Base-by-base conservation (phyloP, 2,797 vertebrate species). In the Telmatherina bonti region DNA sequence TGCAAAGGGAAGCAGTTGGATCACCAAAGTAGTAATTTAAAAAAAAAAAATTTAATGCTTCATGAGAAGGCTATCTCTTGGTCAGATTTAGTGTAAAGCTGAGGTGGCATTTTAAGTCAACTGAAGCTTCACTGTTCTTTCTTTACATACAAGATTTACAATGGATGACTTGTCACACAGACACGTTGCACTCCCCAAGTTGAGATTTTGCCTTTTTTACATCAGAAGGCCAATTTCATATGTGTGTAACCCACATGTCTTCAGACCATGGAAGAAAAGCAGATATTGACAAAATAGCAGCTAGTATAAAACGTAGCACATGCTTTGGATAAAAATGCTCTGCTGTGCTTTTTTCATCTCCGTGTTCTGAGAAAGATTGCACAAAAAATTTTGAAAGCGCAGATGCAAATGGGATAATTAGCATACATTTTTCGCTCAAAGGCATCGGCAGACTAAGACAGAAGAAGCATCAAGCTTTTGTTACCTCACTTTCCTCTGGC, bases 401-500 rank as follows among this genome's bases (percentile, higher is more conserved):
- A 49, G 47, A 49, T 9, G 22, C 22, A 24, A 13, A 52, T 15
- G 13, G 4, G 12, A 15, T 15, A 24, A 52, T 2, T 26, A 22
- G 11, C 15, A 13, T 13, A 52, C 2, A 15, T 26, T 15, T 52
- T 22, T 22, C 9, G 11, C 7, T n/a, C 36, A 41, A 18, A n/a
- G 9, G 11, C 9, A 52, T 52, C 49, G 13, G 22, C 24, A 52
- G 12, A 26, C 2, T 26, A 26, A 26, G 24, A 4, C 11, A 9
- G 7, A 68, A 30, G 1, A 3, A 54, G 13, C 18, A 6, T 24
- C 1, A 8, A 55, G 52, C n/a, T 15, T 4, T 9, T 24, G 30
- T 81, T 86, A 96, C 96, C 94, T 96, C 95, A 11, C 70, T 80
- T 7, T 92, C 85, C 0, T 96, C 93, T 4, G 96, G 96, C 41